Base-by-base conservation (phyloP, 2,888 invertebrate genomes). In the Erebia epiphron region DNA sequence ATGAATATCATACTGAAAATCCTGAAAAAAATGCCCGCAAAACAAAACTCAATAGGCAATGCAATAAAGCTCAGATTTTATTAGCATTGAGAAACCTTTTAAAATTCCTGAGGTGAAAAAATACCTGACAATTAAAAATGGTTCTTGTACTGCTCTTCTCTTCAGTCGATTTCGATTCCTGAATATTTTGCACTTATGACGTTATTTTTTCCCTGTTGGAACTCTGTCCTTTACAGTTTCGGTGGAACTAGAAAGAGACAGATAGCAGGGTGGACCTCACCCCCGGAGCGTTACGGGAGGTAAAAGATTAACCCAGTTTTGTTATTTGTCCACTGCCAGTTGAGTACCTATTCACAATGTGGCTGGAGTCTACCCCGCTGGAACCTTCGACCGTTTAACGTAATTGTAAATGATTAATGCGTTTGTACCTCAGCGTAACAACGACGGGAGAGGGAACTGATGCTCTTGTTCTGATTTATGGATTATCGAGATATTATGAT, bases 241-340 rank as follows among this genome's bases (percentile, higher is more conserved):
- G 80, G 82, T 85, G 79, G 75, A 67, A 77, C 67, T 66, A 76
- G 86, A 91, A 81, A 83, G 90, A 85, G 91, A 90, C 79, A 83
- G 75, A 74, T 71, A 60, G 74, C 77, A 80, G 91, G 92, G 91
- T 88, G 90, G 85, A 79, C 84, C 89, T 87, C 90, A 83, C 86
- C 86, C 90, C 88, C 90, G 84, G 73, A 78, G 76, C 82, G 78
- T 84, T 75, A 84, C 88, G 91, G 92, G 92, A 87, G 92, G 92
- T 88, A 88, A 92, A 92, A 92, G 92, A 92, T 93, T 93, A 93
- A 93, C 92, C 92, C 90, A 93, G 92, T 93, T 92, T 92, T 91
- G 92, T 92, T 92, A 92, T 93, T 93, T 93, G 92, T 93, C 92
- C 92, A 92, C 91, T 92, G 92, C 91, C 92, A 92, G 92, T 91